These are phyloP conservation scores for Mormoops blainvillei DNA, from an alignment of 2,113 vertebrate species.

Conservation along the genomic window DNA sequence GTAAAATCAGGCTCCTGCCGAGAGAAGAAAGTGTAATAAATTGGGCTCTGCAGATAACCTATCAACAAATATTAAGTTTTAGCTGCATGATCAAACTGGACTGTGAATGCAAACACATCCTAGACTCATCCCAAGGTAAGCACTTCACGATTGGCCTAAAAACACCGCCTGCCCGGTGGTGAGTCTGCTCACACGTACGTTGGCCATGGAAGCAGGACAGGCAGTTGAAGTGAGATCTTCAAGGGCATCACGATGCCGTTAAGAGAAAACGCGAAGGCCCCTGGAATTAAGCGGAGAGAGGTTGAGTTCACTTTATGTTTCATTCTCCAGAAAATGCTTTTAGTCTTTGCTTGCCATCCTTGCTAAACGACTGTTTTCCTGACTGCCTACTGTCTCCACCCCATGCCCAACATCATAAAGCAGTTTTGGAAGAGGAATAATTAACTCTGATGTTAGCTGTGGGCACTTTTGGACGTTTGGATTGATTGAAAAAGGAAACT, in stretches of 20 bases:
- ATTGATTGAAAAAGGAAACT: background rate
- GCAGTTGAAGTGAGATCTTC: constrained; percentile 17
- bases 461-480: background rate
- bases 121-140: background rate
- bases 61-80: background rate
- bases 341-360: background rate
- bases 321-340: constrained; percentile 27
- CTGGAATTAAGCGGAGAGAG: constrained; percentile 36
- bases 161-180: background rate
- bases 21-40: constrained; percentile 10
- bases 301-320: background rate
- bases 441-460: background rate
- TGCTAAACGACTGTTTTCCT: background rate
- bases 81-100: background rate
- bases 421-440: background rate
- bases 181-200: background rate
- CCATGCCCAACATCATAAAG: background rate
- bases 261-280: constrained; percentile 23
- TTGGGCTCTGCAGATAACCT: background rate
- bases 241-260: constrained; percentile 7
- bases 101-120: background rate
- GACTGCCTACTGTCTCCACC: background rate
- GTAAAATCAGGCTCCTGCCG: constrained; percentile 16
- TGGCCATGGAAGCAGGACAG: background rate
- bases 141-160: background rate